Percentiles rank a stretch among this genome's conserved stretches.
Evolutionary conservation across 2,888 invertebrate genomes (phyloP).

Genomic region (Drosophila gaucha): DNA sequence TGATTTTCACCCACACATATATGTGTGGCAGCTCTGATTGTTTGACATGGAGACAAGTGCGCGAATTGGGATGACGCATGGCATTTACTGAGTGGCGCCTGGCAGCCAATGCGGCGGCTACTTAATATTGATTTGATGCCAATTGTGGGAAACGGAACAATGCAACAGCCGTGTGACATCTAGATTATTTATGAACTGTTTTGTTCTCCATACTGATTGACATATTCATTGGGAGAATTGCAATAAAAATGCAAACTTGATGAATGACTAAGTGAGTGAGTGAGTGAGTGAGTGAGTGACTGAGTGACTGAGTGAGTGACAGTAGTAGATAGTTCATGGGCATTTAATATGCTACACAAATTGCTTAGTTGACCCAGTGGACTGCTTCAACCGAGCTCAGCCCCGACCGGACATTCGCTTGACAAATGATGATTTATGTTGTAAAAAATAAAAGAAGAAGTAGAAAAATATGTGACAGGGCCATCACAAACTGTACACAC

Average conservation of each 20-base stretch:
- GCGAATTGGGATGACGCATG: slow-evolving; percentile 11
- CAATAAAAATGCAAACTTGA: slow-evolving; percentile 34
- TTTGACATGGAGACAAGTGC: slow-evolving; percentile 39
- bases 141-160: slow-evolving; percentile 44
- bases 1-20: slow-evolving; percentile 61
- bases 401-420: slow-evolving; percentile 49
- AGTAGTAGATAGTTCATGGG: slow-evolving; percentile 33
- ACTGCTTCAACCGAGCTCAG: slow-evolving; percentile 30
- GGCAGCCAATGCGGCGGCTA: slow-evolving; percentile 48
- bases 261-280: slow-evolving; percentile 15
- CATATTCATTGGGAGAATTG: slow-evolving; percentile 38
- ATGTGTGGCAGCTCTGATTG: slow-evolving; percentile 54
- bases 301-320: slow-evolving; percentile 1
- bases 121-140: slow-evolving; percentile 62
- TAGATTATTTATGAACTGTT: slow-evolving; percentile 44
- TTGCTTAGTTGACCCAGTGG: slow-evolving; percentile 47
- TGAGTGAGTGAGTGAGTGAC: slow-evolving; percentile 9
- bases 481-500: slow-evolving; percentile 15
- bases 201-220: slow-evolving; percentile 21
- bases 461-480: slow-evolving; percentile 13
- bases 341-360: slow-evolving; percentile 34
- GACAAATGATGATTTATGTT: slow-evolving; percentile 70
- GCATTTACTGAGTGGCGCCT: slow-evolving; percentile 8
- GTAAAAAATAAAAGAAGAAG: neutral
- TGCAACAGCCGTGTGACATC: slow-evolving; percentile 10